phyloP scores from a whole-genome alignment of 2,113 vertebrate genomes.

The Poeciliopsis occidentalis region DNA sequence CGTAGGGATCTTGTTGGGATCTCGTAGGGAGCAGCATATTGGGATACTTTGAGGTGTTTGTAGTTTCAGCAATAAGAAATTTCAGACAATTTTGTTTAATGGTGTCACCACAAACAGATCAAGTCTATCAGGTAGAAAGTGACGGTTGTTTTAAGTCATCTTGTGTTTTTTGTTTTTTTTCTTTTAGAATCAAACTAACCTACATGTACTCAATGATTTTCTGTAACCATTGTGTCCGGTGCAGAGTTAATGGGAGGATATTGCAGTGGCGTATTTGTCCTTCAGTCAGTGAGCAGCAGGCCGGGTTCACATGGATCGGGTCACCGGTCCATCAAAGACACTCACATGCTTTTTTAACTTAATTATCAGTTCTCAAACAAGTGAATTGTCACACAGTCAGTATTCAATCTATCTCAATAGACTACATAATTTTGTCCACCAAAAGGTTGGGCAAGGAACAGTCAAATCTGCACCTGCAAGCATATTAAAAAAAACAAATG shows the following conservation, averaged over 20 bases:
- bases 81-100: too few relatives aligned
- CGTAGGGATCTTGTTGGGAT: too few relatives aligned
- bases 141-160: too few relatives aligned
- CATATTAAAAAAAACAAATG: background rate
- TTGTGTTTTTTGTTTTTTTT: background rate
- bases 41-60: too few relatives aligned
- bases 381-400: background rate
- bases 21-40: too few relatives aligned
- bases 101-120: too few relatives aligned
- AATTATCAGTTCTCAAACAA: background rate
- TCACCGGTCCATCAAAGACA: background rate
- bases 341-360: too few relatives aligned
- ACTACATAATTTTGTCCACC: background rate
- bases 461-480: background rate
- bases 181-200: background rate
- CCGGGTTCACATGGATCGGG: too few relatives aligned
- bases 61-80: too few relatives aligned
- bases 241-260: background rate
- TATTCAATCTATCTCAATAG: fast-evolving
- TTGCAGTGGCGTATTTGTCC: background rate
- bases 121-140: too few relatives aligned
- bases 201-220: background rate
- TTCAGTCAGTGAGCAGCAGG: background rate
- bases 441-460: background rate
- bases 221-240: background rate